phyloP scores from a whole-genome alignment of 2,888 invertebrate species.

The Coenonympha glycerion region DNA sequence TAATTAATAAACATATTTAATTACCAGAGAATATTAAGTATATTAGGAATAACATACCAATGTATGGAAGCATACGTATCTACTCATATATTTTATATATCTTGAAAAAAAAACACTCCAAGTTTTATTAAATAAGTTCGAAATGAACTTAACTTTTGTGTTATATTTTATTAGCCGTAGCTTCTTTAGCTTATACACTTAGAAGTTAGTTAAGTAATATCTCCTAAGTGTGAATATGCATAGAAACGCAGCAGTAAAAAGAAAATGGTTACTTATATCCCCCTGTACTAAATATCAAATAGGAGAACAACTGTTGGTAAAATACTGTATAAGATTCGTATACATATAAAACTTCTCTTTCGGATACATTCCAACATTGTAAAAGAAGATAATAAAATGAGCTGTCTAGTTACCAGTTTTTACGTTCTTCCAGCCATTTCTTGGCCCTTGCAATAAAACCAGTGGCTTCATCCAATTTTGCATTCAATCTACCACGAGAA shows the following conservation, averaged over 20 bases:
- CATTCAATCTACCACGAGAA: slow-evolving; percentile 74
- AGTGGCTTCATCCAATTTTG: slow-evolving; percentile 74
- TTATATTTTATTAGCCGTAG: not conserved
- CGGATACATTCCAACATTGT: slow-evolving; percentile 68
- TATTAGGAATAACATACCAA: not conserved
- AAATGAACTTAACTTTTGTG: not conserved
- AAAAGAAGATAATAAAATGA: slow-evolving; percentile 62
- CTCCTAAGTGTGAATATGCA: not conserved
- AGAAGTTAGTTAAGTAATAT: not conserved
- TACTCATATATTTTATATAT: too few species aligned
- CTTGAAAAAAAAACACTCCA: not conserved
- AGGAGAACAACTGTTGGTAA: too few species aligned
- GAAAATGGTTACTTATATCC: too few species aligned
- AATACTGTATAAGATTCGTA: too few species aligned
- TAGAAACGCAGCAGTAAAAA: not conserved
- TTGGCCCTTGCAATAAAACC: slow-evolving; percentile 68
- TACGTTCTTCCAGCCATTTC: slow-evolving; percentile 41
- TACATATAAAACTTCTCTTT: slow-evolving; percentile 66
- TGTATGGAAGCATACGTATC: not conserved
- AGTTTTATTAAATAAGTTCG: slow-evolving; percentile 6
- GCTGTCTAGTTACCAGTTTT: slow-evolving; percentile 41
- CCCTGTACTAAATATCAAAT: too few species aligned
- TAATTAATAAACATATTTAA: too few species aligned
- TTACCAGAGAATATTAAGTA: too few species aligned
- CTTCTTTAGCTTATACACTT: not conserved